Conservation (phyloP, 2,888 invertebrate species). For the Agriopis aurantiaria region DNA sequence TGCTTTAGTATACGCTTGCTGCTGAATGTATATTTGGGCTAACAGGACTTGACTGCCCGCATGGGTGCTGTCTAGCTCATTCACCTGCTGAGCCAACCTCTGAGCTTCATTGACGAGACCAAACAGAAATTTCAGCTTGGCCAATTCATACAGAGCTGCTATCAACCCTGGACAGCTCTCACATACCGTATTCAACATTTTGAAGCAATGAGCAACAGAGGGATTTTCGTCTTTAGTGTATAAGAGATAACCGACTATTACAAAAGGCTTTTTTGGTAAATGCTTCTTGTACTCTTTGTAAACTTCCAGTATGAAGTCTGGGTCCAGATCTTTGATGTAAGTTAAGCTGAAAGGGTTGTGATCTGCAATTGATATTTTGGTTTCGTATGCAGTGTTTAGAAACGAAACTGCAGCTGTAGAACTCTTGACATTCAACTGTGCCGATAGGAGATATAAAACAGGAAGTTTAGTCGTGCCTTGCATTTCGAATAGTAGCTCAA, state of each 20-base stretch:
- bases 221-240: slow-evolving; percentile 79
- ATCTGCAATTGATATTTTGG: slow-evolving; percentile 69
- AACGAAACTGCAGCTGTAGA: slow-evolving; percentile 84
- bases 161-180: slow-evolving; percentile 94
- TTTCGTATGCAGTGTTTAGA: slow-evolving; percentile 88
- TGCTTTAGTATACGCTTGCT: slow-evolving; percentile 90
- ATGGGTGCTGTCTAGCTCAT: slow-evolving; percentile 92
- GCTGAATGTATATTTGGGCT: slow-evolving; percentile 93
- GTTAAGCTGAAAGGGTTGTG: slow-evolving; percentile 90
- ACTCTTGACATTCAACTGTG: slow-evolving; percentile 87
- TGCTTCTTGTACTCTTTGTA: slow-evolving; percentile 92
- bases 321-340: slow-evolving; percentile 92
- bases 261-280: slow-evolving; percentile 88
- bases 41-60: slow-evolving; percentile 94
- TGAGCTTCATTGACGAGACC: slow-evolving; percentile 92
- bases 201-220: slow-evolving; percentile 85
- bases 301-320: slow-evolving; percentile 94
- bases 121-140: slow-evolving; percentile 92
- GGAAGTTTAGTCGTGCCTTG: slow-evolving; percentile 89
- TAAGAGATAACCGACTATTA: slow-evolving; percentile 76
- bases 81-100: slow-evolving; percentile 89
- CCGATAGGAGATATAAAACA: slow-evolving; percentile 89
- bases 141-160: slow-evolving; percentile 89
- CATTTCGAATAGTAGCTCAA: slow-evolving; percentile 94
- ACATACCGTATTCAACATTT: slow-evolving; percentile 90